These are phyloP conservation scores for Sibirionetta formosa DNA, from an alignment of 2,797 vertebrate genomes.

Conservation along the genomic window DNA sequence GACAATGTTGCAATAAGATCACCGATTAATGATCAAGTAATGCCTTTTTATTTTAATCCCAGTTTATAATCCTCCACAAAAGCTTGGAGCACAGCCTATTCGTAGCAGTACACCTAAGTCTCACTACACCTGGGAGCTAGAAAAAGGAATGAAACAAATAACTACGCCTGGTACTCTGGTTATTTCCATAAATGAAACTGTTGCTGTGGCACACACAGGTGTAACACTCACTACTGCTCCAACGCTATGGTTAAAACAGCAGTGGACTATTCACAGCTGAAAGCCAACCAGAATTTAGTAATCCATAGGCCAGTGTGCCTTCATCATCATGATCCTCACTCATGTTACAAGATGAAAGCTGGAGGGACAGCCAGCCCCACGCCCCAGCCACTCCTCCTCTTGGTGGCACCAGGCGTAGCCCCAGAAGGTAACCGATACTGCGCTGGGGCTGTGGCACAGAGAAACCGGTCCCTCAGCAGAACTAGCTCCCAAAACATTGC, in stretches of 20 bases:
- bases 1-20: not conserved
- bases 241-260: not conserved
- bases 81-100: not conserved
- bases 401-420: not conserved
- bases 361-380: not conserved
- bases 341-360: fast-evolving
- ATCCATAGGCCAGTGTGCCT: not conserved
- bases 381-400: fast-evolving
- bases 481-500: not conserved
- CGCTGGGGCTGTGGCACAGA: fast-evolving
- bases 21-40: not conserved
- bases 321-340: not conserved
- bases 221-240: not conserved
- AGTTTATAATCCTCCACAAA: not conserved
- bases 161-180: not conserved
- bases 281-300: not conserved
- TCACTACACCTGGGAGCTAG: not conserved
- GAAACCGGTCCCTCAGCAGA: not conserved
- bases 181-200: not conserved
- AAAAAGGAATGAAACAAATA: not conserved
- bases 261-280: not conserved
- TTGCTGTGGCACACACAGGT: not conserved
- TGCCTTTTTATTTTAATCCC: not conserved
- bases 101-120: not conserved
- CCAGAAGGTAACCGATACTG: not conserved